phyloP scores from a whole-genome alignment of 2,888 invertebrate species.

The Drosophila peninsularis region DNA sequence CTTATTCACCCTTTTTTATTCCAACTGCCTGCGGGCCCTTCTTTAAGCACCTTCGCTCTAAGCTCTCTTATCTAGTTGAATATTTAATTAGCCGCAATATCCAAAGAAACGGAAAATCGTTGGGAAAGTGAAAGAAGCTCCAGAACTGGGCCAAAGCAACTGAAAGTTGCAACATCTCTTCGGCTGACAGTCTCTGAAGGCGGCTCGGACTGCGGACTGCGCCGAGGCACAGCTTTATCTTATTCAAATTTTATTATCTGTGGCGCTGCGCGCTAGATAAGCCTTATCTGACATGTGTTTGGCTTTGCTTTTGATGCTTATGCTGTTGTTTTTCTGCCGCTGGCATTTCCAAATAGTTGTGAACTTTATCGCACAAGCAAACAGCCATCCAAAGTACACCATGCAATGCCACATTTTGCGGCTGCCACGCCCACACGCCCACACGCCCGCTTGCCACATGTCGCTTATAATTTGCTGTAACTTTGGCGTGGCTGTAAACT shows the following conservation, averaged over 20 bases:
- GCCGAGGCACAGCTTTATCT: conserved; percentile 56
- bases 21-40: conserved; percentile 36
- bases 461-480: conserved; percentile 72
- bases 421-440: conserved; percentile 47
- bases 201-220: conserved; percentile 3
- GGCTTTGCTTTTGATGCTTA: conserved; percentile 43
- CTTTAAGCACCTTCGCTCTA: conserved; percentile 66
- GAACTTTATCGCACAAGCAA: conserved; percentile 65
- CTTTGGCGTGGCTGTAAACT: conserved; percentile 58
- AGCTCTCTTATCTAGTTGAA: conserved; percentile 69
- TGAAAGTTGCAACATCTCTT: conserved; percentile 49
- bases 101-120: conserved; percentile 11
- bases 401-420: conserved; percentile 55
- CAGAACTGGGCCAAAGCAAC: conserved; percentile 56
- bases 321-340: conserved; percentile 27
- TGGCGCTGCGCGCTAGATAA: conserved; percentile 58
- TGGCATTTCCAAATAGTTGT: conserved; percentile 70
- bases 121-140: conserved; percentile 37
- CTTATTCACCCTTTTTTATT: conserved; percentile 53
- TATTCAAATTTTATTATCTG: conserved; percentile 72
- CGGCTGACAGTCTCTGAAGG: conserved; percentile 39
- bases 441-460: conserved; percentile 55
- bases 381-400: conserved; percentile 22
- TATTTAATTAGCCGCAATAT: conserved; percentile 76
- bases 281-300: conserved; percentile 67